These are phyloP conservation scores for Trisateles emortualis DNA, from an alignment of 2,888 invertebrate genomes.

Conservation along the genomic window DNA sequence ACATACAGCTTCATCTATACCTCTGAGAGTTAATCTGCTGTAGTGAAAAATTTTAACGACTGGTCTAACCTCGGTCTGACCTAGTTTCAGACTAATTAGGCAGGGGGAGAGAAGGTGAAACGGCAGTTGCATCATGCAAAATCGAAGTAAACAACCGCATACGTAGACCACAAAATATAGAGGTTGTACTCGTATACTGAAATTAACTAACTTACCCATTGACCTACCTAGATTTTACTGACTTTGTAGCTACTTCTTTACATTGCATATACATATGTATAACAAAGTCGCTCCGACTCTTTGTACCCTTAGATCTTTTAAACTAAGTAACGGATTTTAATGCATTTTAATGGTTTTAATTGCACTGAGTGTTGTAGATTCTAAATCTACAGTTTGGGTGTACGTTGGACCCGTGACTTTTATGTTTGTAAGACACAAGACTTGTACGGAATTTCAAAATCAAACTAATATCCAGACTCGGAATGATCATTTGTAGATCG, in stretches of 20 bases:
- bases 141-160: neutral
- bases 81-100: conserved; percentile 19
- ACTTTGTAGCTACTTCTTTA: neutral
- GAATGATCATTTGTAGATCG: too few relatives aligned
- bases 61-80: conserved; percentile 16
- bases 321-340: too few relatives aligned
- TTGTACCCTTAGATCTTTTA: too few relatives aligned
- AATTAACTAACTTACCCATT: neutral
- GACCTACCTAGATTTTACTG: neutral
- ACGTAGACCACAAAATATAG: neutral
- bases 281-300: too few relatives aligned
- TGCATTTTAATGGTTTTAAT: too few relatives aligned
- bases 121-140: conserved; percentile 6
- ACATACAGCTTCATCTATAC: neutral
- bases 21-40: conserved; percentile 7
- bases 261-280: too few relatives aligned
- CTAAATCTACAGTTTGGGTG: too few relatives aligned
- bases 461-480: too few relatives aligned
- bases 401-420: too few relatives aligned
- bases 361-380: too few relatives aligned
- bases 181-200: neutral
- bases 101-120: conserved; percentile 1
- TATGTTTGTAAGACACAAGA: too few relatives aligned
- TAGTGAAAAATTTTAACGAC: conserved; percentile 16
- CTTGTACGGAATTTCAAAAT: too few relatives aligned